Evolutionary conservation across 2,113 vertebrate species (phyloP).

Genomic region (Takifugu bimaculatus): DNA sequence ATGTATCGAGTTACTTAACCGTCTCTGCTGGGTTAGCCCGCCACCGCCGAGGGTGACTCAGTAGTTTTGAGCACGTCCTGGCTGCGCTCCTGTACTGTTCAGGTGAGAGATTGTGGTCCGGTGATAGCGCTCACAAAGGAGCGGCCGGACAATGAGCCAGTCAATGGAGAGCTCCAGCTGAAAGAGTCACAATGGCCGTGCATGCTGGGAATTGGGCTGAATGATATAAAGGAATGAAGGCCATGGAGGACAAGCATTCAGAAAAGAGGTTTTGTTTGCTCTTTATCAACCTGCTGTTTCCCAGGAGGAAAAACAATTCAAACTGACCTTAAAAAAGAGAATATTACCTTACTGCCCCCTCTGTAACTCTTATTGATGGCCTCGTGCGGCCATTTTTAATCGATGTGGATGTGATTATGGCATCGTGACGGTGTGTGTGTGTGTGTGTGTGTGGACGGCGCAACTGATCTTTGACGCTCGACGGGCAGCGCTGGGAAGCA

Average conservation of each 20-base stretch:
- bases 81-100: slow-evolving; percentile 61
- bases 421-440: slow-evolving; percentile 15
- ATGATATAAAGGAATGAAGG: slow-evolving; percentile 73
- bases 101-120: slow-evolving; percentile 74
- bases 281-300: slow-evolving; percentile 72
- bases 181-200: slow-evolving; percentile 73
- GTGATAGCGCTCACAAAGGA: slow-evolving; percentile 73
- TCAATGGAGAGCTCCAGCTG: slow-evolving; percentile 72
- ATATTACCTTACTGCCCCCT: slow-evolving; percentile 69
- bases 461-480: background rate
- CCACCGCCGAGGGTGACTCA: slow-evolving; percentile 44
- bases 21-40: slow-evolving; percentile 32
- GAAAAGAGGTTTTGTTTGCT: slow-evolving; percentile 73
- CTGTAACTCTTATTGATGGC: slow-evolving; percentile 48
- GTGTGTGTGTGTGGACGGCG: slow-evolving; percentile 4
- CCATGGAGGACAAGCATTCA: slow-evolving; percentile 74
- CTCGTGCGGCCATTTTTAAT: slow-evolving; percentile 41
- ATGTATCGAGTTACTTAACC: slow-evolving; percentile 47
- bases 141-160: slow-evolving; percentile 70
- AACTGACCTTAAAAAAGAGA: slow-evolving; percentile 73
- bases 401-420: slow-evolving; percentile 28
- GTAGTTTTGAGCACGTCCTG: slow-evolving; percentile 48
- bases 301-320: slow-evolving; percentile 74
- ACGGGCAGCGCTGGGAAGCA: slow-evolving; percentile 48
- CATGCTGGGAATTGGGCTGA: slow-evolving; percentile 77